Conservation (phyloP, 2,888 invertebrate genomes). For the Glyphotaelius pellucidus region DNA sequence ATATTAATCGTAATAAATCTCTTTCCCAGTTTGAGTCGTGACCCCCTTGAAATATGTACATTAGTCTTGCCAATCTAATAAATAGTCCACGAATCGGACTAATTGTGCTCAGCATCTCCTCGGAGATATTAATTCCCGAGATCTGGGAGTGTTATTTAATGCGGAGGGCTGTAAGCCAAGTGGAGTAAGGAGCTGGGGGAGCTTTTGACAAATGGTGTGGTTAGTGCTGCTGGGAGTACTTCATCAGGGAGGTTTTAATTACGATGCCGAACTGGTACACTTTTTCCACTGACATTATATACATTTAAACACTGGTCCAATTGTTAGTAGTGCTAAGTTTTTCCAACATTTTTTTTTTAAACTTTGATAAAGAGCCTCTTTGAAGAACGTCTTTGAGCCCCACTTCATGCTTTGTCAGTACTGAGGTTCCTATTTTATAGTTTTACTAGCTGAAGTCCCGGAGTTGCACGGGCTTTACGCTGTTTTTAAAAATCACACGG, state of each 20-base stretch:
- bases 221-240: constrained; percentile 16
- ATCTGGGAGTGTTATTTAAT: constrained; percentile 55
- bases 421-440: too few species aligned
- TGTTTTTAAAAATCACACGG: too few species aligned
- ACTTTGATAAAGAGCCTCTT: too few species aligned
- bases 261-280: background rate
- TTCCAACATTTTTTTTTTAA: too few species aligned
- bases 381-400: too few species aligned
- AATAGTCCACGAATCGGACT: constrained; percentile 56
- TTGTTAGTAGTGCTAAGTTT: background rate
- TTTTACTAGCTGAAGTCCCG: too few species aligned
- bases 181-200: constrained; percentile 12
- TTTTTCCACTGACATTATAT: background rate
- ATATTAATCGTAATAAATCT: background rate
- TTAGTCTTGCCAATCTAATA: constrained; percentile 41
- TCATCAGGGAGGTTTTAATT: constrained; percentile 15
- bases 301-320: background rate
- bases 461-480: too few species aligned
- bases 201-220: constrained; percentile 48
- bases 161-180: constrained; percentile 46
- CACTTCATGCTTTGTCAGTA: too few species aligned
- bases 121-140: constrained; percentile 56
- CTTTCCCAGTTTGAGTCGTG: background rate
- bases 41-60: background rate
- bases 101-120: constrained; percentile 55